Evolutionary conservation across 2,113 vertebrate species (phyloP).

Genomic region (Numenius arquata): DNA sequence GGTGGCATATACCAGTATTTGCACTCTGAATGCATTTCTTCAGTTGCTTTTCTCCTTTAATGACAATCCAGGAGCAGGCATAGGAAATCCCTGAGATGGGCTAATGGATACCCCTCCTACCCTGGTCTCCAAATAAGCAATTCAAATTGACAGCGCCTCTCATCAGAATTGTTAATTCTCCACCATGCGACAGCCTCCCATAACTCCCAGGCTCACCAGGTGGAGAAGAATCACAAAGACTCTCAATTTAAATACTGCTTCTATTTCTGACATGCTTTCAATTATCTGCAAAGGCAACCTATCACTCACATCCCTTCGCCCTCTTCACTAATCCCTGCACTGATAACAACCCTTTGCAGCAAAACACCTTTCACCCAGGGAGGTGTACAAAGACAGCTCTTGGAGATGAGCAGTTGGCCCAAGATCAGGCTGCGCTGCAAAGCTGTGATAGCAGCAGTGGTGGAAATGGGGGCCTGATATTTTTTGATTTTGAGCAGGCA

Average conservation of each 20-base stretch:
- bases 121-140: constrained; percentile 30
- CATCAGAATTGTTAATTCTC: constrained; percentile 47
- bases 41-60: background rate
- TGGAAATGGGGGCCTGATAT: fast-evolving
- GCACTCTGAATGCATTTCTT: background rate
- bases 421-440: background rate
- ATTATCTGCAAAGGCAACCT: background rate
- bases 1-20: background rate
- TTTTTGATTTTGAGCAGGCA: no score
- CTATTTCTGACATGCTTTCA: constrained; percentile 21
- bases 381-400: background rate
- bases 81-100: constrained; percentile 37
- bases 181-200: background rate
- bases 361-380: background rate
- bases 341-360: background rate
- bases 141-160: background rate
- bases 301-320: background rate
- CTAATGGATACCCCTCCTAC: constrained; percentile 38
- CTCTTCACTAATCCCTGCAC: background rate
- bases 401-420: background rate
- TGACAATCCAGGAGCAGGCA: background rate
- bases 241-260: background rate
- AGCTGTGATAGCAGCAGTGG: fast-evolving
- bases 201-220: constrained; percentile 26
- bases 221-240: background rate